Evolutionary conservation across 2,797 vertebrate genomes (phyloP).

Genomic region (Dallia pectoralis): DNA sequence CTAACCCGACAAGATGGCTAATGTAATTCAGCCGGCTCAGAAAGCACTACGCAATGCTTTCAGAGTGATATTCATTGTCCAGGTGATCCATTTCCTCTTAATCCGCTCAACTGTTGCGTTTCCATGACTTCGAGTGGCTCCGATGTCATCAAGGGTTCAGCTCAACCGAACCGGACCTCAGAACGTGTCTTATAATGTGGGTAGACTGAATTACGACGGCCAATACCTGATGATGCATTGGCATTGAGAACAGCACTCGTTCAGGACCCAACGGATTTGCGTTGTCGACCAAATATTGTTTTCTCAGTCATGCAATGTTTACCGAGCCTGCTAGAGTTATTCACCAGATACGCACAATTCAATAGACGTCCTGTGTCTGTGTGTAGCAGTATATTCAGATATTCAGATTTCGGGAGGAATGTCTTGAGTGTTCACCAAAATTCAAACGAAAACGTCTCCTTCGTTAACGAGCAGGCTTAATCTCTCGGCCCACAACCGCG

Average conservation of each 20-base stretch:
- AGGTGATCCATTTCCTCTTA: conserved; percentile 48
- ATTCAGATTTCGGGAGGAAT: background rate
- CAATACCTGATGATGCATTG: conserved; percentile 13
- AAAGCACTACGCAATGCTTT: conserved; percentile 38
- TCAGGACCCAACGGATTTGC: background rate
- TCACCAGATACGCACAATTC: background rate
- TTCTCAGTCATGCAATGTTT: background rate
- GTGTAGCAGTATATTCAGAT: background rate
- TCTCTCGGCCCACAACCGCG: background rate
- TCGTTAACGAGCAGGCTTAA: conserved; percentile 19
- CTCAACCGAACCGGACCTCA: conserved; percentile 9
- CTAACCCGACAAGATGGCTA: conserved; percentile 58
- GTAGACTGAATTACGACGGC: conserved; percentile 30
- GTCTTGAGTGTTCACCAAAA: background rate
- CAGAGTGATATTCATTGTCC: conserved; percentile 43
- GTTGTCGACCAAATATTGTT: background rate
- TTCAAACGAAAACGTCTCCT: conserved; percentile 6
- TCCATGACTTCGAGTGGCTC: conserved; percentile 56
- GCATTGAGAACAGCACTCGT: background rate
- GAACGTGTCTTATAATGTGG: conserved; percentile 6
- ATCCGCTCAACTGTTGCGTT: conserved; percentile 63
- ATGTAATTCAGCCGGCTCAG: conserved; percentile 56
- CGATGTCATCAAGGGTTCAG: conserved; percentile 36
- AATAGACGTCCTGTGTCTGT: background rate
- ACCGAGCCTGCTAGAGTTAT: background rate